phyloP scores from a whole-genome alignment of 2,888 invertebrate species.

The Agonopterix alstromeriana region DNA sequence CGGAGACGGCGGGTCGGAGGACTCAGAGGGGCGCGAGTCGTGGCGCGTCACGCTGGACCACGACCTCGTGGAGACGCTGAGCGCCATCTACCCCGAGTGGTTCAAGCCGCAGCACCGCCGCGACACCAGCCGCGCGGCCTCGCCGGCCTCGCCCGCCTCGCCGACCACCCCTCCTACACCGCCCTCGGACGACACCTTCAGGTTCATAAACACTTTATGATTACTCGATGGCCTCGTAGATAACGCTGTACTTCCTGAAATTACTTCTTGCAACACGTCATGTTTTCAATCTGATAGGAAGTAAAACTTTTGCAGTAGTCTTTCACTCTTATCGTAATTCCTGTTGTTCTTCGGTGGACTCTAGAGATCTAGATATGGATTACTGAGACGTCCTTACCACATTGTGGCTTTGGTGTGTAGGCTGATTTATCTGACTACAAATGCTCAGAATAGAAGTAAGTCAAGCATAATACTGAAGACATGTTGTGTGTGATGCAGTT shows the following conservation, averaged over 20 bases:
- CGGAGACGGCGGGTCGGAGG: conserved; percentile 84
- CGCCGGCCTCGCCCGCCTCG: conserved; percentile 51
- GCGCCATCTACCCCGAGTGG: conserved; percentile 96
- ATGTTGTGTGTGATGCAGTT: conserved; percentile 28
- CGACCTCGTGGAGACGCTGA: conserved; percentile 94
- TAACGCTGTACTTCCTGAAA: not conserved
- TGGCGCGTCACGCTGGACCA: conserved; percentile 96
- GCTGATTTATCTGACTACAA: no score
- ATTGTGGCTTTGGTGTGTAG: no score
- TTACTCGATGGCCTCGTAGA: not conserved
- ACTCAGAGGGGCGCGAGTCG: conserved; percentile 84
- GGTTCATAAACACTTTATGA: conserved; percentile 24
- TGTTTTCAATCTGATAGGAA: no score
- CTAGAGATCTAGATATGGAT: no score
- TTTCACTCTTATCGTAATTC: no score
- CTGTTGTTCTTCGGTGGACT: no score
- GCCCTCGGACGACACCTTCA: conserved; percentile 62
- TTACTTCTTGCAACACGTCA: no score
- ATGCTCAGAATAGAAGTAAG: no score
- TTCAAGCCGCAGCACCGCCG: conserved; percentile 80
- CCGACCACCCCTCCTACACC: conserved; percentile 27
- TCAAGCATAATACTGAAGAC: no score
- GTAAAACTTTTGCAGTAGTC: no score
- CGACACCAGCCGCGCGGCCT: conserved; percentile 55
- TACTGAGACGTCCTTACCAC: no score